Conservation (phyloP, 2,888 invertebrate species). For the Hesperia comma region DNA sequence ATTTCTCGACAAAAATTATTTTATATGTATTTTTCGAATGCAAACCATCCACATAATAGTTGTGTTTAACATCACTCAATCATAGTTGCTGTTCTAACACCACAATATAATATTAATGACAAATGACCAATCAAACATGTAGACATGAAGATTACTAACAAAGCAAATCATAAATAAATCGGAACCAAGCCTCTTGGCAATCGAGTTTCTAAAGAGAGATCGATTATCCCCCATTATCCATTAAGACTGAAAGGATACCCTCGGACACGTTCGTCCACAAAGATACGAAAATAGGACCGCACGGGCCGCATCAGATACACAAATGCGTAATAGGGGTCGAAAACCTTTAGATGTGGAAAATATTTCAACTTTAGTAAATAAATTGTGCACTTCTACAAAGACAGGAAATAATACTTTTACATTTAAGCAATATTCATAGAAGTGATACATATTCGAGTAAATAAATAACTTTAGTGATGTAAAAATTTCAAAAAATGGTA, state of each 20-base stretch:
- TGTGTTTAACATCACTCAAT: not conserved
- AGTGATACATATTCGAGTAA: no score
- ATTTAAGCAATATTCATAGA: not conserved
- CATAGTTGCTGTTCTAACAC: not conserved
- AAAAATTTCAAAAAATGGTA: no score
- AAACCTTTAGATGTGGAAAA: conserved; percentile 32
- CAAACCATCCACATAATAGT: no score
- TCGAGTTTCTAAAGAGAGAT: conserved; percentile 30
- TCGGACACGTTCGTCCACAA: conserved; percentile 36
- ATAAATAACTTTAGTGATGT: no score
- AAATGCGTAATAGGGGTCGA: conserved; percentile 34
- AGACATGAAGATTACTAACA: not conserved
- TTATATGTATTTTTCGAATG: no score
- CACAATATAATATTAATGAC: not conserved
- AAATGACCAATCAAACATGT: not conserved
- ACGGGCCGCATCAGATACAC: conserved; percentile 39
- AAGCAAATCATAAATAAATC: conserved; percentile 11
- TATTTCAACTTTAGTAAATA: conserved; percentile 3
- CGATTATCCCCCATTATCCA: conserved; percentile 36
- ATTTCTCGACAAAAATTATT: no score
- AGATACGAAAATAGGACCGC: conserved; percentile 45
- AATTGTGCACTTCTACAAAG: not conserved
- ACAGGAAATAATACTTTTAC: not conserved
- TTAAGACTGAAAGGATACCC: conserved; percentile 31
- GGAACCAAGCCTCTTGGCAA: conserved; percentile 3